phyloP scores from a whole-genome alignment of 64 coral and sea anemone genomes.

The Trachythela sp. region DNA sequence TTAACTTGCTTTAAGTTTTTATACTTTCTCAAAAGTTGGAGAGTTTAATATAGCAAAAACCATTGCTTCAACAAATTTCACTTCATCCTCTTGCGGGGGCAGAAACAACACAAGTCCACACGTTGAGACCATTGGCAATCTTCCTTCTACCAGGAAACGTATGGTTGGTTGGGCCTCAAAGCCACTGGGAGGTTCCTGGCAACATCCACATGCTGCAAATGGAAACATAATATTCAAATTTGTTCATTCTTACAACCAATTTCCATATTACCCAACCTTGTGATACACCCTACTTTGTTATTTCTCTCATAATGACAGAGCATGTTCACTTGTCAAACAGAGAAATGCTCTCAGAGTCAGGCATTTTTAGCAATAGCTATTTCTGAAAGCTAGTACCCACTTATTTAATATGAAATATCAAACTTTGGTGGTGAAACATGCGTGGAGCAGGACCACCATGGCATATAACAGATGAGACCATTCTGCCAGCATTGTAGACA shows the following conservation, averaged over 20 bases:
- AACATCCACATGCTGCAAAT: neutral
- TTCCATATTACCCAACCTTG: too few relatives aligned
- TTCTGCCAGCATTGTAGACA: neutral
- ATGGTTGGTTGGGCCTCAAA: slow-evolving; percentile 11
- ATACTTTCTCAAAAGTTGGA: slow-evolving; percentile 1
- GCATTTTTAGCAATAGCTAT: neutral
- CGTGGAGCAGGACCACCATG: slow-evolving; percentile 4
- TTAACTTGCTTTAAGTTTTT: too few relatives aligned
- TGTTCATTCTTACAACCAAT: too few relatives aligned
- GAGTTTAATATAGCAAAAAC: neutral
- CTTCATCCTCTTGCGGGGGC: neutral
- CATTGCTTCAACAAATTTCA: neutral
- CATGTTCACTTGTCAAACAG: too few relatives aligned
- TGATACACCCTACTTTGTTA: too few relatives aligned
- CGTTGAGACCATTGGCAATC: neutral
- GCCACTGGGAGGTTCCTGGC: neutral
- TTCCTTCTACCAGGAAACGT: neutral
- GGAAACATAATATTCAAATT: too few relatives aligned
- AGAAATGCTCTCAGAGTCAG: too few relatives aligned
- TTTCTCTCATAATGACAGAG: too few relatives aligned
- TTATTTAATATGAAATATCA: neutral
- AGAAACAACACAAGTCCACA: neutral
- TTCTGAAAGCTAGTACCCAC: neutral
- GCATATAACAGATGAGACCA: neutral
- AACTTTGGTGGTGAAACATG: neutral